Evolutionary conservation across 2,113 vertebrate species (phyloP), one percentile per base, ranked within the genome.

Genomic region (Fregetta grallaria): DNA sequence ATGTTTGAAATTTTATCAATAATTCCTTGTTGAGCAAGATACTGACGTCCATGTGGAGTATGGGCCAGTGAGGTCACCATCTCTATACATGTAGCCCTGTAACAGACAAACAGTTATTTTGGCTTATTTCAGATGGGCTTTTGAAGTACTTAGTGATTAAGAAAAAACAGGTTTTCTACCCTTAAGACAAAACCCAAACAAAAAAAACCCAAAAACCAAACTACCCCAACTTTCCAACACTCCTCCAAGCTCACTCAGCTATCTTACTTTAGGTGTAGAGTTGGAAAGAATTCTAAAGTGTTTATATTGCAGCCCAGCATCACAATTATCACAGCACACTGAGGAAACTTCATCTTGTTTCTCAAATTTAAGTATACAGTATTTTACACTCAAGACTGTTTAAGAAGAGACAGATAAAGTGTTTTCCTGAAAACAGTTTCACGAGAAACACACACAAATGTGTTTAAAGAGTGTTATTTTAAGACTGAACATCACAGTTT

Each of bases 1-100:
- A 99, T 99, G 96, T 99, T 99, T 13, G 99, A 99, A 95, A 99
- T 98, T 91, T 98, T 99, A 73, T 99, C 99, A 27, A 99, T 99
- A 52, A 99, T 94, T 45, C 99, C 99, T 86, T 99, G 99, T 65
- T 99, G 99, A 52, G 98, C 97, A 78, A 99, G 98, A 93, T 99
- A 99, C 88, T 99, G 99, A 3, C 99, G 97, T 14, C 99, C 99
- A 9, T 99, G 99, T 4, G 98, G 97, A 47, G 98, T 99, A 38
- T 97, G 96, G 19, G 99, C 99, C 58, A 99, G 96, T 3, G 95
- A 96, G 2, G 99, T 99, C 93, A 99, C 98, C 99, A 99, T 99
- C 97, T 99, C 99, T 75, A 99, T 98, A 40, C 99, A 99, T 0
- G 99, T 99, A 27, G 98, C 99, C 97, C 99, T 99, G 93, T 22